phyloP scores from a whole-genome alignment of 2,888 invertebrate species.

The Eutolmus rufibarbis region DNA sequence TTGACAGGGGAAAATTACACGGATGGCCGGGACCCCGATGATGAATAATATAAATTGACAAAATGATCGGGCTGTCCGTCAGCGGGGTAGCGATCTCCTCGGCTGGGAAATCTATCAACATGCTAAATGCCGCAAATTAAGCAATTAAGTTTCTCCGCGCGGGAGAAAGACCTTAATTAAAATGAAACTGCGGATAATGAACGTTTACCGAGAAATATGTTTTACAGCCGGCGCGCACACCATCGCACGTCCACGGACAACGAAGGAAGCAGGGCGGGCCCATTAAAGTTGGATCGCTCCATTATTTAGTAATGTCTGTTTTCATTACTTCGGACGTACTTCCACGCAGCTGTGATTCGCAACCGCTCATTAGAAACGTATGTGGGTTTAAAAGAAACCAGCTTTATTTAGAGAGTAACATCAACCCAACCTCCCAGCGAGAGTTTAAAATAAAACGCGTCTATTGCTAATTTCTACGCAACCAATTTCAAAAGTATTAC shows the following conservation, averaged over 20 bases:
- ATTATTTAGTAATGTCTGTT: not conserved
- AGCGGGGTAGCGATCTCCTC: not conserved
- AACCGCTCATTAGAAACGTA: not conserved
- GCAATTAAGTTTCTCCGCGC: not conserved
- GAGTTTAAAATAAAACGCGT: not conserved
- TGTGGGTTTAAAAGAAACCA: not conserved
- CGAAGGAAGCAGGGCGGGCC: not conserved
- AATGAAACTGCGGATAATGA: not conserved
- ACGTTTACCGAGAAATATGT: not conserved
- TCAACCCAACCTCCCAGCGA: not conserved
- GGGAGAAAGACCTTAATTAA: not conserved
- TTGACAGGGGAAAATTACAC: not conserved
- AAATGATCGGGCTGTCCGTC: not conserved
- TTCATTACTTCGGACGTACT: not conserved
- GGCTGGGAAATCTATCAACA: not conserved
- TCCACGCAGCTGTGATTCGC: not conserved
- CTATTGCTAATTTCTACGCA: too few relatives aligned
- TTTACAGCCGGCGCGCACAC: not conserved
- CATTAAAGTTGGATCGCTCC: not conserved
- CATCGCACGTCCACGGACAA: not conserved
- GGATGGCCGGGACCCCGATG: not conserved
- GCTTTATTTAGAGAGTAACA: not conserved
- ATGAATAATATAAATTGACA: not conserved
- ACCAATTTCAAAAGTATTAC: too few relatives aligned
- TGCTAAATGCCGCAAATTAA: not conserved